Conservation (phyloP, 2,888 invertebrate genomes). For the Patella depressa region DNA sequence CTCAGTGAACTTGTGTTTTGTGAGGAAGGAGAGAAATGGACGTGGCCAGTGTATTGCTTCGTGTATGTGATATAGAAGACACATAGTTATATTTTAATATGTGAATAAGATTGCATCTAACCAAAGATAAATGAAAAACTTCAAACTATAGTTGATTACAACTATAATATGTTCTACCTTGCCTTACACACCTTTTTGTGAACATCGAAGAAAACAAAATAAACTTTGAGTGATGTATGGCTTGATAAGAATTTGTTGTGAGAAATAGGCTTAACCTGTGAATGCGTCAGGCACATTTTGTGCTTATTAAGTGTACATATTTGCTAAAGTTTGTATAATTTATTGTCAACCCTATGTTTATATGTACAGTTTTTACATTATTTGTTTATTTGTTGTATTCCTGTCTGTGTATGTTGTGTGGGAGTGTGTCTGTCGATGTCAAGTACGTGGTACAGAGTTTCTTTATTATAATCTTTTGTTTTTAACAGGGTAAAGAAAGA, state of each 20-base stretch:
- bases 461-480: too few relatives aligned
- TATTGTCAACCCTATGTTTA: slow-evolving; percentile 9
- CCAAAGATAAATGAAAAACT: neutral
- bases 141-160: neutral
- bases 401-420: slow-evolving; percentile 1
- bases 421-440: neutral
- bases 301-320: neutral
- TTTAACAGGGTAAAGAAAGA: too few relatives aligned
- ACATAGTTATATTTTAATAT: slow-evolving; percentile 6
- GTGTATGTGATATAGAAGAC: neutral
- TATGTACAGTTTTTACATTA: slow-evolving; percentile 9
- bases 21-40: too few relatives aligned
- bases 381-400: neutral
- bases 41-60: too few relatives aligned
- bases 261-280: neutral
- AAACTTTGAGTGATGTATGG: neutral
- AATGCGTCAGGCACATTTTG: too few relatives aligned
- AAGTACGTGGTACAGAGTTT: neutral
- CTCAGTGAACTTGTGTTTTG: neutral
- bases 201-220: slow-evolving; percentile 3
- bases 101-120: neutral
- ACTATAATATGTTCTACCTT: neutral
- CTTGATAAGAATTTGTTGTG: slow-evolving; percentile 4
- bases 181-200: slow-evolving; percentile 6
- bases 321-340: slow-evolving; percentile 9